Evolutionary conservation across 1,140 invertebrate genomes (phyloP), one percentile per base, ranked within the genome.

Genomic region (Parapsyche elsis): DNA sequence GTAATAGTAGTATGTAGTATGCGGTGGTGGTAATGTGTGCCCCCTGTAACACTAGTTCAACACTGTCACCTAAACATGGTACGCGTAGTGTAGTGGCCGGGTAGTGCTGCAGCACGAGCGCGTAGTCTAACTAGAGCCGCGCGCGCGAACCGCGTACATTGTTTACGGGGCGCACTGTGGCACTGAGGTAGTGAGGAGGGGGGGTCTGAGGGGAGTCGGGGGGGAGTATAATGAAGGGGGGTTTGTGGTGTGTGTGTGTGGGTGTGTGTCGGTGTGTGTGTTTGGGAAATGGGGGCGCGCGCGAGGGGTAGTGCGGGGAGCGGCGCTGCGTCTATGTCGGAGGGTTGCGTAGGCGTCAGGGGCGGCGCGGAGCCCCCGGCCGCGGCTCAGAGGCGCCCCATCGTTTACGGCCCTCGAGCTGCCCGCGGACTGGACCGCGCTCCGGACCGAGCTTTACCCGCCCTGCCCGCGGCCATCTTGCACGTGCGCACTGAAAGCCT

Each of bases 351-450:
- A 14, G 57, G 64, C 64, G 64, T 10, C n/a, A 38, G 64, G 64
- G 64, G 64, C 24, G 64, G 64, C 57, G 64, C 23, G 23, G 85
- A 81, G 82, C 81, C 85, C 86, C 87, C 84, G 86, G 86, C 87
- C 87, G 87, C 80, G 76, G 30, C 53, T 83, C 82, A 83, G 82
- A 83, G 86, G 87, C 87, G 87, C 87, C 87, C 86, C 88, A 86
- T 88, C 85, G 85, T 86, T 87, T 87, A 78, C 82, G 82, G 82
- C 82, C 78, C 19, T 79, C 44, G 77, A 76, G 61, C 80, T 81
- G 80, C 82, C 82, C 77, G 76, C 86, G 85, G 85, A 85, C 85
- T 77, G 85, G 84, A 83, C 79, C 75, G 73, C 71, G 71, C 74
- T 46, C 19, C 77, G 81, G 74, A 64, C 79, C 83, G 84, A 83